Base-by-base conservation (phyloP, 2,797 vertebrate species). In the Enteromius unitaeniatus region DNA sequence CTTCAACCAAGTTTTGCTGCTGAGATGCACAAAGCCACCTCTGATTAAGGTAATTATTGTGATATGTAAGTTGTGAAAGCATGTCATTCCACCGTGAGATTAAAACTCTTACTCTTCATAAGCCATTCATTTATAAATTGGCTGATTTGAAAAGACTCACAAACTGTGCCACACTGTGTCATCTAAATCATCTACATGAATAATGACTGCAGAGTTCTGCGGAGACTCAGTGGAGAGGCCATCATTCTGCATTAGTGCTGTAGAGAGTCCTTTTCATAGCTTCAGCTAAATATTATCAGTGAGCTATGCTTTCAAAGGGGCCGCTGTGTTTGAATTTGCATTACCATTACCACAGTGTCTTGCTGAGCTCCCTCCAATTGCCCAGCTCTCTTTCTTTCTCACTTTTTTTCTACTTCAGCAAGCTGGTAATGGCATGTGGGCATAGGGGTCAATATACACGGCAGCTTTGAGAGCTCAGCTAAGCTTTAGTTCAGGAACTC, bases 141-240 rank as follows among this genome's bases (percentile, higher is more conserved):
- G 47, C 60, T 82, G 81, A 76, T 82, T 82, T 82, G 72, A 82
- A 82, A 82, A 75, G 72, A 82, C 72, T 76, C 10, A 2, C 72
- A 82, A 76, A 82, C 60, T 76, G 72, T 67, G 60, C 60, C 72
- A 82, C 72, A 75, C 62, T n/a, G 47, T 53, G 82, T 70, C 82
- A 78, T 83, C 82, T 83, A 83, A 82, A 83, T 83, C 82, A 77
- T 83, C 82, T 69, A 70, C 74, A 82, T 82, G 72, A 76, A 82
- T 67, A 82, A 82, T 82, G 60, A 76, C 58, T 55, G 81, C 47
- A 4, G 73, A 40, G 49, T 75, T 82, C 45, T 68, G 81, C 6
- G 1, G 72, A 82, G 60, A 82, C 72, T 76, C 81, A 76, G 80
- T 26, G 31, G 70, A 74, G 72, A 42, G 81, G 58, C 81, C 72